A percentile compares a stretch with the other conserved stretches of the same genome.
Conservation (phyloP, 2,888 invertebrate species). For the Brachyptera risi region DNA sequence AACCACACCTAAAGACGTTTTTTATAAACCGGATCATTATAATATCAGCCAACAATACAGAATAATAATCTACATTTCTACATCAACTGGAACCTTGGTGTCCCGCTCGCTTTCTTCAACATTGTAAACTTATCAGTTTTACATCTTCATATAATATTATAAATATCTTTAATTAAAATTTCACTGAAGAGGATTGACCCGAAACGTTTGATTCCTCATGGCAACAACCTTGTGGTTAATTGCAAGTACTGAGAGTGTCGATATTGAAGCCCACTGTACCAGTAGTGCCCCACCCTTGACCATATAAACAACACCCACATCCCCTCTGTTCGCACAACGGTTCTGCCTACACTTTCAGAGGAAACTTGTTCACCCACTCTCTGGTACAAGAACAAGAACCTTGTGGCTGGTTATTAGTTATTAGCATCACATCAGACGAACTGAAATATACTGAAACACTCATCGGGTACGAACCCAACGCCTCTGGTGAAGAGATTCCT, state of each 20-base stretch:
- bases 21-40: neutral
- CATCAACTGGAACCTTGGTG: too few species aligned
- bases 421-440: too few species aligned
- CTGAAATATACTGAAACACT: too few species aligned
- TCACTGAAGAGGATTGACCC: constrained; percentile 9
- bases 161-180: neutral
- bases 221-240: constrained; percentile 21
- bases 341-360: constrained; percentile 10
- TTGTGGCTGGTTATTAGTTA: too few species aligned
- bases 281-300: constrained; percentile 15
- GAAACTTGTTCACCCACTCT: constrained; percentile 12
- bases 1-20: constrained; percentile 6
- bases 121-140: neutral
- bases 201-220: neutral
- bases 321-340: neutral
- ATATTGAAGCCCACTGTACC: constrained; percentile 7
- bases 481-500: too few species aligned
- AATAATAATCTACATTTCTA: too few species aligned
- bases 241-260: too few species aligned
- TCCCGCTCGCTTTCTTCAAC: neutral
- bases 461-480: too few species aligned
- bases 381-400: neutral
- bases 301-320: constrained; percentile 12
- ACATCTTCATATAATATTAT: neutral
- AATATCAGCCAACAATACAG: too few species aligned